Percentiles rank a stretch among this genome's conserved stretches.
Evolutionary conservation across 2,797 vertebrate genomes (phyloP).

Genomic region (Pteropus rufus): DNA sequence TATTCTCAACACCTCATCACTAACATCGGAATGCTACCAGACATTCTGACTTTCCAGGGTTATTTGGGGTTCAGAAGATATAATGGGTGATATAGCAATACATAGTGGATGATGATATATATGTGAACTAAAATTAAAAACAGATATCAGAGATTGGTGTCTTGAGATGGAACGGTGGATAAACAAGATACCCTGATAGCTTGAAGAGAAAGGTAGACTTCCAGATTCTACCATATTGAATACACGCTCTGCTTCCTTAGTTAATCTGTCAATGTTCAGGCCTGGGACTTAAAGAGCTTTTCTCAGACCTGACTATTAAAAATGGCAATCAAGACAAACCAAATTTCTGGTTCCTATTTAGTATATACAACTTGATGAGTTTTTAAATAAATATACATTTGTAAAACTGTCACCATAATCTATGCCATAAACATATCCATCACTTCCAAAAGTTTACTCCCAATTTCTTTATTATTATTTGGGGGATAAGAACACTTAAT

Average conservation of each 20-base stretch:
- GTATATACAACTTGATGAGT: neutral
- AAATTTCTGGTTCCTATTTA: neutral
- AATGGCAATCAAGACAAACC: neutral
- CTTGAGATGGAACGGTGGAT: neutral
- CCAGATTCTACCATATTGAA: neutral
- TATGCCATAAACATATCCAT: neutral
- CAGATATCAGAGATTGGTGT: neutral
- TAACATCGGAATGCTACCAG: neutral
- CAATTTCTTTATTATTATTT: neutral
- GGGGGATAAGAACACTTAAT: neutral
- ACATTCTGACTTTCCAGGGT: neutral
- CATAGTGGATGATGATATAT: neutral
- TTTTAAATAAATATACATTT: neutral
- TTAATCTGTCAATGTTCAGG: neutral
- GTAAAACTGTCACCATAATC: neutral
- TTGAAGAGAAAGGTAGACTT: neutral
- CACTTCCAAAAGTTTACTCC: neutral
- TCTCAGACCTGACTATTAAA: neutral
- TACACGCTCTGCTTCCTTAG: neutral
- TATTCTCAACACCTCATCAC: neutral
- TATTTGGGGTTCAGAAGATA: constrained; percentile 14
- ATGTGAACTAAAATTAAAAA: neutral
- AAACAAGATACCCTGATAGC: neutral
- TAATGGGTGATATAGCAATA: neutral
- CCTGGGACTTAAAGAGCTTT: neutral